These are phyloP conservation scores for Leptopilina boulardi DNA, from an alignment of 1,140 invertebrate species.

Conservation along the genomic window DNA sequence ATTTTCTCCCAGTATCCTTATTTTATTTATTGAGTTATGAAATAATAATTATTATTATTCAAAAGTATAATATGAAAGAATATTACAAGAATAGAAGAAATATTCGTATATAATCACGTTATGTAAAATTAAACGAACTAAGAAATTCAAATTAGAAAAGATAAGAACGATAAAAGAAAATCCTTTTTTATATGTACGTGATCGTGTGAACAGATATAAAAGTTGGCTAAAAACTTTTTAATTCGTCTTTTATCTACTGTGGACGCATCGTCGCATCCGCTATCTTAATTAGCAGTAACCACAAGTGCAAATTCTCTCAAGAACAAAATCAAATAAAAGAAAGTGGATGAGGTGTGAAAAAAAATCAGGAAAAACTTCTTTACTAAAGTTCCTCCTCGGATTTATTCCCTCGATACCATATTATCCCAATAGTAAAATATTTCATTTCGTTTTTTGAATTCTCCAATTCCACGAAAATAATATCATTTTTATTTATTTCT, in stretches of 20 bases:
- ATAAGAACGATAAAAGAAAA: conserved; percentile 7
- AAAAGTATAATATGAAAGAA: no score
- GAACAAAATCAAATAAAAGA: conserved; percentile 13
- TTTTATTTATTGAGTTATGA: no score
- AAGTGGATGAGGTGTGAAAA: neutral
- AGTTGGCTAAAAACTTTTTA: conserved; percentile 44
- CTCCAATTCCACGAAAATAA: no score
- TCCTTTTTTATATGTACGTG: neutral
- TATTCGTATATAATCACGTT: neutral
- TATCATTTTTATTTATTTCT: no score
- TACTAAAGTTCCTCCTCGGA: neutral
- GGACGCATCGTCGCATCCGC: conserved; percentile 34
- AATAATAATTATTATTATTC: no score
- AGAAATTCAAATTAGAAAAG: neutral
- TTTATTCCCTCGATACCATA: neutral
- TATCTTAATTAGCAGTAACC: conserved; percentile 47
- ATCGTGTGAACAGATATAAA: conserved; percentile 34
- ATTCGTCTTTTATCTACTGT: conserved; percentile 42
- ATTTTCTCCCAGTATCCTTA: no score
- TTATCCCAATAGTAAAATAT: neutral
- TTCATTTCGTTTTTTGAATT: no score
- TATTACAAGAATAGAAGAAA: no score
- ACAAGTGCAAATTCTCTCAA: conserved; percentile 28
- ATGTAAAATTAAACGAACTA: neutral
- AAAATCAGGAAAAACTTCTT: neutral